These are phyloP conservation scores for Neogobius melanostomus DNA, from an alignment of 2,113 vertebrate genomes.

Conservation along the genomic window DNA sequence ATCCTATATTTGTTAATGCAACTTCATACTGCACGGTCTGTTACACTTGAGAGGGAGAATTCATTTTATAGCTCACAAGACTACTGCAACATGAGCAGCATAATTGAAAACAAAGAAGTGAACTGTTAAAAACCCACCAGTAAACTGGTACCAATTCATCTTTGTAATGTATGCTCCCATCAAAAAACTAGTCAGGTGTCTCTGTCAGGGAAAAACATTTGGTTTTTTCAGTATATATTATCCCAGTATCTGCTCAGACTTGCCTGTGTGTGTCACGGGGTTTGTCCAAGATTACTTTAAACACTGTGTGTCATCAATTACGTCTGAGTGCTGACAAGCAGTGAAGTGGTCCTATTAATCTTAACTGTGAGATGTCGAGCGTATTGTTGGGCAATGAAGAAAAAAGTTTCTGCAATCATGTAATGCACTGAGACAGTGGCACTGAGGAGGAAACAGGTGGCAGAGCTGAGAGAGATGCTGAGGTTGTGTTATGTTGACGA, in stretches of 20 bases:
- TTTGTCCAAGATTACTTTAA: background rate
- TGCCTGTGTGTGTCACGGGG: slow-evolving; percentile 26
- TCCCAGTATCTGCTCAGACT: slow-evolving; percentile 51
- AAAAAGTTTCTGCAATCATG: background rate
- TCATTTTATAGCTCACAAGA: no score
- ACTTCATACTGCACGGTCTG: no score
- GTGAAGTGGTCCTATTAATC: slow-evolving; percentile 1
- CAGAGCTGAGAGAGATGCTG: background rate
- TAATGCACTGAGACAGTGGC: background rate
- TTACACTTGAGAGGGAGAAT: no score
- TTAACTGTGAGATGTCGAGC: background rate
- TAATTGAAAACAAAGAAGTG: background rate
- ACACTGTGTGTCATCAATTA: slow-evolving; percentile 27
- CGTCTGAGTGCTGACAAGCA: background rate
- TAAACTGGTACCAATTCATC: no score
- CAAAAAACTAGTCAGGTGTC: slow-evolving; percentile 37
- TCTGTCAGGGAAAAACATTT: slow-evolving; percentile 13
- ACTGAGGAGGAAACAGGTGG: background rate
- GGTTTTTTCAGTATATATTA: slow-evolving; percentile 26
- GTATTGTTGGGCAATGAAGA: background rate
- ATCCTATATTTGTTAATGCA: no score
- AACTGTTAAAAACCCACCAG: no score
- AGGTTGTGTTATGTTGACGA: background rate
- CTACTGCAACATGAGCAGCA: no score
- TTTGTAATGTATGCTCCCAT: slow-evolving; percentile 11